Percentiles rank a stretch among this genome's conserved stretches.
These are phyloP conservation scores for Philonicus albiceps DNA, from an alignment of 2,888 invertebrate genomes.

Conservation along the genomic window DNA sequence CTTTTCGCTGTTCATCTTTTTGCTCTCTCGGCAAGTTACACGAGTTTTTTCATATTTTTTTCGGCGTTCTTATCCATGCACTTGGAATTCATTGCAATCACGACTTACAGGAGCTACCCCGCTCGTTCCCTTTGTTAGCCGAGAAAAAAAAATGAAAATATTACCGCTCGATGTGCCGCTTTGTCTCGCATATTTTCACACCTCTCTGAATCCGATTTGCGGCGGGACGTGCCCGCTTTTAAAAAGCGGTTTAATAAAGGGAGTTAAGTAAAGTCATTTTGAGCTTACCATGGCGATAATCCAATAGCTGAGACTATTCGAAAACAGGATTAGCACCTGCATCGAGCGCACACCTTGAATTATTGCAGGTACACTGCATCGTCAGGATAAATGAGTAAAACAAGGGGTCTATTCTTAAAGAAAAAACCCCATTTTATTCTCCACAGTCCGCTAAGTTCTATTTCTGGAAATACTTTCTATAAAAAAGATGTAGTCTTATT, in stretches of 20 bases:
- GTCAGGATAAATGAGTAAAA: background rate
- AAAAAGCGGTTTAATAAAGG: background rate
- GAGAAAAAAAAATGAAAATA: no score
- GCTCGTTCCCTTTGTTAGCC: background rate
- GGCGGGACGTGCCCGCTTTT: background rate
- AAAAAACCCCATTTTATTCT: background rate
- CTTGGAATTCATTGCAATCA: constrained; percentile 32
- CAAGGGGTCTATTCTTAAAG: background rate
- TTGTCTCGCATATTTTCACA: background rate
- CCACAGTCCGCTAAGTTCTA: background rate
- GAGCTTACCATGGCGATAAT: background rate
- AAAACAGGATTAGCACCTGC: background rate
- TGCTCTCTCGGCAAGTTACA: background rate
- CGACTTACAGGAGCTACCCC: background rate
- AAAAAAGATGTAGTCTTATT: background rate
- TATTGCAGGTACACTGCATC: background rate
- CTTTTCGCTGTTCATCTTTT: constrained; percentile 13
- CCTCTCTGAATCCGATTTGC: background rate
- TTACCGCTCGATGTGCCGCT: background rate
- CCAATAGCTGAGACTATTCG: background rate
- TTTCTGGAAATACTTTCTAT: background rate
- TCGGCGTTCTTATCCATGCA: background rate
- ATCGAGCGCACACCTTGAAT: background rate
- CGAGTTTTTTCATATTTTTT: background rate
- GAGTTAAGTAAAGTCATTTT: background rate